Conservation (phyloP, 2,113 vertebrate genomes). For the Stigmatopora nigra region DNA sequence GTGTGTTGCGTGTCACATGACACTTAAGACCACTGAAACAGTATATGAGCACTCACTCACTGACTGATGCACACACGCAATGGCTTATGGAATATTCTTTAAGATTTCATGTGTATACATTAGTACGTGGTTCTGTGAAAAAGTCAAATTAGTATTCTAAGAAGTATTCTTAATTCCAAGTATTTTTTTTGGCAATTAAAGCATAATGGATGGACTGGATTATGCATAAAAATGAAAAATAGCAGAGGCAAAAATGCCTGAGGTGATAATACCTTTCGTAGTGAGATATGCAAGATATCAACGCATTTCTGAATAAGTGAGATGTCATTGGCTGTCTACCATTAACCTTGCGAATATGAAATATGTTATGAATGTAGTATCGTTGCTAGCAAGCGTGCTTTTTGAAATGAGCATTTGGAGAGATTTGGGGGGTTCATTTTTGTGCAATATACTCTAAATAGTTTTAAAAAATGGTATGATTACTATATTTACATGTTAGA, state of each 20-base stretch:
- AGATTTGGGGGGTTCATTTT: too few species aligned
- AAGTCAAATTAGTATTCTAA: neutral
- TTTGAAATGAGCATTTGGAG: neutral
- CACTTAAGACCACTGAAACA: constrained; percentile 17
- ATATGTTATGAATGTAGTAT: too few species aligned
- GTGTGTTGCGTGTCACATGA: constrained; percentile 22
- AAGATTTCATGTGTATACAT: neutral
- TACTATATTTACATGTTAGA: too few species aligned
- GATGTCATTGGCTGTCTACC: neutral
- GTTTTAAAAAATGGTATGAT: too few species aligned
- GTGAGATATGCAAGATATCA: neutral
- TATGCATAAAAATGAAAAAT: neutral
- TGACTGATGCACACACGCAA: neutral
- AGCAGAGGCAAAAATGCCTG: neutral
- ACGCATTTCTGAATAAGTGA: neutral
- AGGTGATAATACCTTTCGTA: neutral
- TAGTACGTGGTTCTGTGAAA: neutral
- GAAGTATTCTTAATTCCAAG: neutral
- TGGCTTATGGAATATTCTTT: neutral
- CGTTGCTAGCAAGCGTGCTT: neutral
- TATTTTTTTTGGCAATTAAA: neutral
- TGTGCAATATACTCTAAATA: too few species aligned
- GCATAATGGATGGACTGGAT: neutral
- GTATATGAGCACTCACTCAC: constrained; percentile 10
- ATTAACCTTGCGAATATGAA: neutral